Evolutionary conservation across 2,113 vertebrate species (phyloP).

Genomic region (Motacilla tschutschensis): DNA sequence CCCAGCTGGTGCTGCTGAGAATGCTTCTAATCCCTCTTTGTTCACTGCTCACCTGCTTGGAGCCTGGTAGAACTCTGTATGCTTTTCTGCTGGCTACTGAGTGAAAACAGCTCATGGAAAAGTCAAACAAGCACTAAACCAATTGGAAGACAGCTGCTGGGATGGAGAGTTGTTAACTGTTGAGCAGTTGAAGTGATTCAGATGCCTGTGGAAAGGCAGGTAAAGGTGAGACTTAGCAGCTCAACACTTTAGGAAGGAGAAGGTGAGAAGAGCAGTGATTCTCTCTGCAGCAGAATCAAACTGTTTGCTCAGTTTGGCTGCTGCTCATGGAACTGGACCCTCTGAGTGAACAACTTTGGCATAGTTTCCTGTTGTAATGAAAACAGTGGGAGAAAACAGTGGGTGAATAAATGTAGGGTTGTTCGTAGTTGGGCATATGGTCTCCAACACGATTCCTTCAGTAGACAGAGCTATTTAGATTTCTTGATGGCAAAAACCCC

Average conservation of each 20-base stretch:
- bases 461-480: constrained; percentile 10
- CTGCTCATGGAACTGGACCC: background rate
- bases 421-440: constrained; percentile 11
- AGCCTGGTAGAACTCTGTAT: background rate
- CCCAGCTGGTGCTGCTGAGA: background rate
- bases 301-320: background rate
- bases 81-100: background rate
- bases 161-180: background rate
- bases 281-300: background rate
- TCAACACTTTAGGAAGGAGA: background rate
- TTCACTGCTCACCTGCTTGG: background rate
- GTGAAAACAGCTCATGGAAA: background rate
- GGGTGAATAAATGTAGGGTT: constrained; percentile 23
- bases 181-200: background rate
- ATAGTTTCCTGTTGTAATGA: constrained; percentile 20
- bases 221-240: background rate
- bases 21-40: background rate
- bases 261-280: background rate
- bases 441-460: constrained; percentile 19
- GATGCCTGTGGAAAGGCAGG: background rate
- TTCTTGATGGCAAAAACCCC: background rate
- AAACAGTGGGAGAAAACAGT: constrained; percentile 42
- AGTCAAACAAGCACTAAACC: background rate
- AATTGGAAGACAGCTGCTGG: background rate
- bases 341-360: constrained; percentile 3